Conservation (phyloP, 1,140 invertebrate species). For the Helicoverpa zea region DNA sequence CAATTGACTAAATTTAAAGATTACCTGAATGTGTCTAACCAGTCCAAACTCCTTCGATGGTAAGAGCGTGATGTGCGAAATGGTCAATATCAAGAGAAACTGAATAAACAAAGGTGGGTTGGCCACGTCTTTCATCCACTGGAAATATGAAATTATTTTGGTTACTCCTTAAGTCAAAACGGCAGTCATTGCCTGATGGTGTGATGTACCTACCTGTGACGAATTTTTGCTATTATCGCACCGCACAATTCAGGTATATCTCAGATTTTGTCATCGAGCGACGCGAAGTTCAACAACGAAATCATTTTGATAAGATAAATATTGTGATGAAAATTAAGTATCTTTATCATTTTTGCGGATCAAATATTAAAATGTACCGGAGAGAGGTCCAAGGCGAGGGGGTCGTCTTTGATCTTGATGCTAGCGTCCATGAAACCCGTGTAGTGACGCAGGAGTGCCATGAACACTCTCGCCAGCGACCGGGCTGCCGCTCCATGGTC, state of each 20-base stretch:
- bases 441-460: slow-evolving; percentile 72
- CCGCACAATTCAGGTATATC: too few relatives aligned
- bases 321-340: too few relatives aligned
- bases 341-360: too few relatives aligned
- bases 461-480: slow-evolving; percentile 66
- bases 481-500: slow-evolving; percentile 69
- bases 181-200: not conserved
- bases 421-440: slow-evolving; percentile 62
- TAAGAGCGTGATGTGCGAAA: slow-evolving; percentile 72
- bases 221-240: too few relatives aligned
- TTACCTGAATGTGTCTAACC: slow-evolving; percentile 74
- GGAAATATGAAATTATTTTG: slow-evolving; percentile 42
- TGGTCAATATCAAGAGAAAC: slow-evolving; percentile 72
- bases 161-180: not conserved
- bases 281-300: too few relatives aligned
- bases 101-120: slow-evolving; percentile 69
- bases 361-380: slow-evolving; percentile 53
- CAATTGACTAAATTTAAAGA: not conserved
- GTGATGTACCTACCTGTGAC: too few relatives aligned
- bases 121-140: slow-evolving; percentile 66
- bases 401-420: slow-evolving; percentile 72
- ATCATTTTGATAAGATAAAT: too few relatives aligned
- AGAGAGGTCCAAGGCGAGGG: slow-evolving; percentile 67
- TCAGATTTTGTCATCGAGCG: too few relatives aligned
- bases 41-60: slow-evolving; percentile 76